Conservation (phyloP, 2,888 invertebrate species). For the Spilosoma lubricipeda region DNA sequence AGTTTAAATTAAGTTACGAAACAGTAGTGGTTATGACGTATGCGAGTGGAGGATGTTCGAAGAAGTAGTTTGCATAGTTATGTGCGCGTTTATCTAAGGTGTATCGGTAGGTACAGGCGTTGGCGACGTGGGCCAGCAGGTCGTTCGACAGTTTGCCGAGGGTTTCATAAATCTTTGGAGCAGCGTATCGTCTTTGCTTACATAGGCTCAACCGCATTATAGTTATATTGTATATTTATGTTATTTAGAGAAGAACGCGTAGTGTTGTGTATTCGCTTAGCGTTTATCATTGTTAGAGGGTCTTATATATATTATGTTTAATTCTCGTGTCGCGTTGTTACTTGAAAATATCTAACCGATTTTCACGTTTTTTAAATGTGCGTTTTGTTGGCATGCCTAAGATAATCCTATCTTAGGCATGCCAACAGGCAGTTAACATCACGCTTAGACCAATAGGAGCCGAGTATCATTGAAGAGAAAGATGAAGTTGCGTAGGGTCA, state of each 20-base stretch:
- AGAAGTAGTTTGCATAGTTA: constrained; percentile 82
- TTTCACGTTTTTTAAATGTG: too few species aligned
- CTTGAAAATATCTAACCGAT: too few species aligned
- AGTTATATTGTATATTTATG: constrained; percentile 1
- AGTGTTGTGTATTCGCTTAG: not conserved
- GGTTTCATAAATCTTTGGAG: constrained; percentile 66
- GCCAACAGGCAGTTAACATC: too few species aligned
- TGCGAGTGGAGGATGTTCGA: constrained; percentile 34
- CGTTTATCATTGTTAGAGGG: not conserved
- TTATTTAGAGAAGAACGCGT: not conserved
- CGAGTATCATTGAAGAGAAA: too few species aligned
- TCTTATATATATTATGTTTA: too few species aligned
- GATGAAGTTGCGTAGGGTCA: too few species aligned
- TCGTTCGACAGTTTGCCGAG: constrained; percentile 59
- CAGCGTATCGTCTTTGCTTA: constrained; percentile 51
- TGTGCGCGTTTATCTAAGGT: constrained; percentile 81
- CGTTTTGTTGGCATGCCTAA: too few species aligned
- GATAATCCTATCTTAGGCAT: too few species aligned
- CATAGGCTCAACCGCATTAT: not conserved
- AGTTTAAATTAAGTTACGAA: constrained; percentile 59
- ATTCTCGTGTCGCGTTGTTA: too few species aligned
- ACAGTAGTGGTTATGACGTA: constrained; percentile 54
- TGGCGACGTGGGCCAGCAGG: constrained; percentile 64
- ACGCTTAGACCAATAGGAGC: too few species aligned
- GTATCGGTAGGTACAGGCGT: constrained; percentile 71